These are phyloP conservation scores for Noctilio leporinus DNA, from an alignment of 2,113 vertebrate genomes.

Conservation along the genomic window DNA sequence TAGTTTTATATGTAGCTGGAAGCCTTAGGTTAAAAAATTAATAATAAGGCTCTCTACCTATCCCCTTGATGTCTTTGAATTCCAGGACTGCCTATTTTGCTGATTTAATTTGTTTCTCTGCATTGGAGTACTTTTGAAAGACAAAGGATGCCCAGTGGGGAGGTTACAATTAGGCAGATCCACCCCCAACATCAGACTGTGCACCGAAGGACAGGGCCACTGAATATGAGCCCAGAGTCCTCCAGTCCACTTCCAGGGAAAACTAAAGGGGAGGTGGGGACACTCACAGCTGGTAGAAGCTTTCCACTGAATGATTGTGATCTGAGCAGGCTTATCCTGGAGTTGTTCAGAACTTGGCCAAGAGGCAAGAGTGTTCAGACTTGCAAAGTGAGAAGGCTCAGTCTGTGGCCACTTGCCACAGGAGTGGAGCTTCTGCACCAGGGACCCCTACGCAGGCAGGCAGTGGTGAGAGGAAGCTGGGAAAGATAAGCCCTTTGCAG, in stretches of 20 bases:
- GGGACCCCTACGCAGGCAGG: not conserved
- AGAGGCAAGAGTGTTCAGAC: not conserved
- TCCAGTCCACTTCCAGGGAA: accelerated
- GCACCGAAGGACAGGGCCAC: not conserved
- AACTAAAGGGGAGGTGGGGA: too few relatives aligned
- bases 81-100: not conserved
- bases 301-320: not conserved
- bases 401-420: too few relatives aligned
- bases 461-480: not conserved
- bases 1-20: not conserved
- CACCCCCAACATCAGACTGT: not conserved
- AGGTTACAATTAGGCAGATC: not conserved
- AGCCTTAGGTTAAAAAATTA: not conserved
- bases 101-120: not conserved
- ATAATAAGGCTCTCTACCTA: not conserved
- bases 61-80: not conserved
- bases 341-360: not conserved
- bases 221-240: not conserved
- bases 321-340: not conserved
- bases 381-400: not conserved
- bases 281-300: not conserved
- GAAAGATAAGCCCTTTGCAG: not conserved
- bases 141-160: not conserved
- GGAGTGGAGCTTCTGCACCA: not conserved
- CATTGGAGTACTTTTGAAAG: not conserved